phyloP scores from a whole-genome alignment of 2,113 vertebrate genomes.

The Phainopepla nitens region DNA sequence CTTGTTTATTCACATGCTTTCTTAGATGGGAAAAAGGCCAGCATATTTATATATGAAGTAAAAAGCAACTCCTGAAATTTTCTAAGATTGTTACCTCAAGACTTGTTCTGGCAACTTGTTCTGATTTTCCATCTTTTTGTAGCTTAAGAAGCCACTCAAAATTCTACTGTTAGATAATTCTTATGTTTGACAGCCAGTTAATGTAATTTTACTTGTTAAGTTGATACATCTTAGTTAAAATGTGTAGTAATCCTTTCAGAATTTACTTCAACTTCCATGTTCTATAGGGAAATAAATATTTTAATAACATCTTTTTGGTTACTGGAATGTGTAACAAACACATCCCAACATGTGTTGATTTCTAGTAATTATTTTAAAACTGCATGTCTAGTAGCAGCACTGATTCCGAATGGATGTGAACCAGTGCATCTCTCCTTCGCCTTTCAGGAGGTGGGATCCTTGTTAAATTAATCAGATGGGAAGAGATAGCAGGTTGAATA shows the following conservation, averaged over 20 bases:
- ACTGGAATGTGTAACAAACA: background rate
- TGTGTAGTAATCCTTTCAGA: background rate
- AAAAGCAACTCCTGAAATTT: background rate
- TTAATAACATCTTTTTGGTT: background rate
- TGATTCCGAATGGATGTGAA: background rate
- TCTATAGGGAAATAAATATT: background rate
- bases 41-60: background rate
- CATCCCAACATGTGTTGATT: background rate
- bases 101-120: background rate
- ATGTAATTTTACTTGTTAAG: background rate
- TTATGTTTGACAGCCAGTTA: background rate
- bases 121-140: background rate
- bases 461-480: background rate
- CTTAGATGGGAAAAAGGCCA: background rate
- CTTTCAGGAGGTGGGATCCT: background rate
- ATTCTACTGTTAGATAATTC: background rate
- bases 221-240: background rate
- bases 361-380: background rate
- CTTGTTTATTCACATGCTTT: background rate
- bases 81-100: background rate
- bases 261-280: background rate
- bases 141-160: background rate
- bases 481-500: background rate
- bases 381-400: background rate
- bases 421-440: background rate